Conservation (phyloP, 2,113 vertebrate genomes). For the Athene cunicularia region DNA sequence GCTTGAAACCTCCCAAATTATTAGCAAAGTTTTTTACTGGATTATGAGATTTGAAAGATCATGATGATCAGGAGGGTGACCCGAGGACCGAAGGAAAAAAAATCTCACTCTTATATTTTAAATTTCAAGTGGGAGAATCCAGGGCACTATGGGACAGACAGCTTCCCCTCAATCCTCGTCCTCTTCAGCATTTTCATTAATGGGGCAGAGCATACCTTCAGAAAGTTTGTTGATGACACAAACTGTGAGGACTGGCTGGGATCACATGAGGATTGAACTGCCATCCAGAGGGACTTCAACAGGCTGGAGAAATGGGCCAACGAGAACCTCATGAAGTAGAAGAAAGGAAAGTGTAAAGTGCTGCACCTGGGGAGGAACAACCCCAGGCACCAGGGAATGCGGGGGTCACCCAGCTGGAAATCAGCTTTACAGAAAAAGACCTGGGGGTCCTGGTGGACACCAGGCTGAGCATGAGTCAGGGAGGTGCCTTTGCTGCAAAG, state of each 20-base stretch:
- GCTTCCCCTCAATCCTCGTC: not conserved
- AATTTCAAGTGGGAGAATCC: not conserved
- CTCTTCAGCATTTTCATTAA: not conserved
- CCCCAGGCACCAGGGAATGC: too few relatives aligned
- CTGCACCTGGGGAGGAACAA: not conserved
- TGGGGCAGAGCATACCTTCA: accelerated
- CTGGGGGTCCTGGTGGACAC: not conserved
- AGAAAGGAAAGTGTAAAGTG: not conserved
- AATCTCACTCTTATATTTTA: not conserved
- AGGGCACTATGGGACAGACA: not conserved
- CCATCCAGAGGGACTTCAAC: not conserved
- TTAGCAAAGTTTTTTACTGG: too few relatives aligned
- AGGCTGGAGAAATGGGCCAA: not conserved
- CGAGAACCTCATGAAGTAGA: not conserved
- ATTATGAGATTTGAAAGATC: too few relatives aligned
- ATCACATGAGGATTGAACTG: not conserved
- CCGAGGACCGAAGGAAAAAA: not conserved
- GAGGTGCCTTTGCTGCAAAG: not conserved
- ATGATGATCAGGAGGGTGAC: not conserved
- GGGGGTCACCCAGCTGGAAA: not conserved
- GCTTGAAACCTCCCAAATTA: too few relatives aligned
- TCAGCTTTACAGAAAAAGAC: not conserved
- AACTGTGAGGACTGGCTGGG: too few relatives aligned
- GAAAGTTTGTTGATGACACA: not conserved
- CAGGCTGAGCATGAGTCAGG: not conserved